Evolutionary conservation across 2,113 vertebrate species (phyloP).

Genomic region (Caracal caracal): DNA sequence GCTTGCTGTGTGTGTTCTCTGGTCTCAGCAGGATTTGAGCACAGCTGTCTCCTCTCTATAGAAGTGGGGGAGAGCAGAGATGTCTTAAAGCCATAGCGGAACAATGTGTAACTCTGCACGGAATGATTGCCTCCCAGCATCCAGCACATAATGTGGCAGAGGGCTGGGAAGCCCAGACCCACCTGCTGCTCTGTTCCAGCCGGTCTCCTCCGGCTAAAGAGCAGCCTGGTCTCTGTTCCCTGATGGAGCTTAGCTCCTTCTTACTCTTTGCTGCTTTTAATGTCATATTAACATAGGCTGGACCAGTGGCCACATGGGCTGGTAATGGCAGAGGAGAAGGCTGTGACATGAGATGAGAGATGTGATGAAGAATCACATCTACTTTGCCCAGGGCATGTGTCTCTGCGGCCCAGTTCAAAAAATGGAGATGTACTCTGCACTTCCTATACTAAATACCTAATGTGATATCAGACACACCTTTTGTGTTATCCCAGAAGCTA

Average conservation of each 20-base stretch:
- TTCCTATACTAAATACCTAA: background rate
- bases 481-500: background rate
- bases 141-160: background rate
- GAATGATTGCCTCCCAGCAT: background rate
- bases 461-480: background rate
- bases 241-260: background rate
- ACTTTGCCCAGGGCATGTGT: background rate
- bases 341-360: background rate
- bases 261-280: background rate
- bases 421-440: background rate
- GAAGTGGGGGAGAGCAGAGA: background rate
- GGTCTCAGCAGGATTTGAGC: background rate
- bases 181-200: background rate
- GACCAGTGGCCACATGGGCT: background rate
- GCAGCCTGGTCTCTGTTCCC: background rate
- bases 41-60: background rate
- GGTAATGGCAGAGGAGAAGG: background rate
- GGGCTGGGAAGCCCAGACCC: background rate
- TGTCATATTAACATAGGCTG: background rate
- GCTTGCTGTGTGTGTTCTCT: background rate
- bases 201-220: background rate
- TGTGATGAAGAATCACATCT: background rate
- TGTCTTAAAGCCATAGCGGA: background rate
- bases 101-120: background rate
- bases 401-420: background rate